A percentile compares a stretch with the other conserved stretches of the same genome.
Evolutionary conservation across 2,113 vertebrate genomes (phyloP).

Genomic region (Piprites chloris): DNA sequence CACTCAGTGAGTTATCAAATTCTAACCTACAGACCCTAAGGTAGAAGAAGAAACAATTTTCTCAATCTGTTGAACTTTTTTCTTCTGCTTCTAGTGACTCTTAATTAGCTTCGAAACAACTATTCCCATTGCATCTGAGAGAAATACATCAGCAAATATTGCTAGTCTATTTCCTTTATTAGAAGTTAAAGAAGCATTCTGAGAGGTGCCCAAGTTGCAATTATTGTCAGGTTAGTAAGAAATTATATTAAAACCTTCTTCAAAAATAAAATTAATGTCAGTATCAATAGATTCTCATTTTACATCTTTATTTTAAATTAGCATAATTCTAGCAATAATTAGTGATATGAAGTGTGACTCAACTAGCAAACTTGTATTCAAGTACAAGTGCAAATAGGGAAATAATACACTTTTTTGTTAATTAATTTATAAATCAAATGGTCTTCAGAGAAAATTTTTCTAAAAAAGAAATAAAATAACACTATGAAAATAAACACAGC

Average conservation of each 20-base stretch:
- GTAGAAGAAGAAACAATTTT: background rate
- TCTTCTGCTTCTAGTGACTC: background rate
- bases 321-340: background rate
- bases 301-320: background rate
- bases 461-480: background rate
- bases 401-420: background rate
- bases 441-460: background rate
- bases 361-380: background rate
- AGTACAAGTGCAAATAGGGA: background rate
- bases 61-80: background rate
- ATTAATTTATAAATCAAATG: background rate
- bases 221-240: background rate
- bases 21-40: constrained; percentile 37
- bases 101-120: background rate
- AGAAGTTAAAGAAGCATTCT: background rate
- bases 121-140: background rate
- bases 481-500: background rate
- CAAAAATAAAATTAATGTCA: background rate
- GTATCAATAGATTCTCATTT: background rate
- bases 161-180: background rate
- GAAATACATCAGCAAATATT: background rate
- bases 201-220: background rate
- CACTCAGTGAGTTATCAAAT: constrained; percentile 55
- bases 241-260: background rate
- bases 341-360: background rate